A percentile compares a stretch with the other conserved stretches of the same genome.
These are phyloP conservation scores for Lapara coniferarum DNA, from an alignment of 2,888 invertebrate genomes.

Conservation along the genomic window DNA sequence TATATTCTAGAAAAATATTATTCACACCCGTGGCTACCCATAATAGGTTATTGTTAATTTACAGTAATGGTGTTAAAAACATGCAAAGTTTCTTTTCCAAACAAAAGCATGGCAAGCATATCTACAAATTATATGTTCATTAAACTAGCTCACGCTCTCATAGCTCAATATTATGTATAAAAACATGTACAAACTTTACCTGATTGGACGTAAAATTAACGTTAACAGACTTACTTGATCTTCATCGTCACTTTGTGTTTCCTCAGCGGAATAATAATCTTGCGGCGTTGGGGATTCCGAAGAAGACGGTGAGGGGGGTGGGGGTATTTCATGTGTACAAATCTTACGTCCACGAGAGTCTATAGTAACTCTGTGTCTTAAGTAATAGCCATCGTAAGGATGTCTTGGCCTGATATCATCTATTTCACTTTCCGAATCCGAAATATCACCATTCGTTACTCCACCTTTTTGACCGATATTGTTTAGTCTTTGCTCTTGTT, in stretches of 20 bases:
- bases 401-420: slow-evolving; percentile 74
- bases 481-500: slow-evolving; percentile 36
- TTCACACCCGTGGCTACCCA: neutral
- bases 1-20: neutral
- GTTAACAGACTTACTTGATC: slow-evolving; percentile 64
- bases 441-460: slow-evolving; percentile 58
- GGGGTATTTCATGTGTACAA: slow-evolving; percentile 74
- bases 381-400: slow-evolving; percentile 78
- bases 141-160: slow-evolving; percentile 10
- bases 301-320: slow-evolving; percentile 60
- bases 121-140: slow-evolving; percentile 20
- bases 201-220: slow-evolving; percentile 29
- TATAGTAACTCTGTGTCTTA: slow-evolving; percentile 70
- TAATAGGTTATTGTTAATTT: neutral
- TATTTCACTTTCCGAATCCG: slow-evolving; percentile 59
- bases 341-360: slow-evolving; percentile 71
- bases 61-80: slow-evolving; percentile 36
- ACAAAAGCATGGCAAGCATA: slow-evolving; percentile 22
- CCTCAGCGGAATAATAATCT: slow-evolving; percentile 50
- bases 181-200: slow-evolving; percentile 9
- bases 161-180: neutral
- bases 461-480: slow-evolving; percentile 29
- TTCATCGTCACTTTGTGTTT: slow-evolving; percentile 48
- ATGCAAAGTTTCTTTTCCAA: slow-evolving; percentile 53
- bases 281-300: slow-evolving; percentile 53